phyloP scores from a whole-genome alignment of 2,888 invertebrate species.

The Orchesella flavescens region DNA sequence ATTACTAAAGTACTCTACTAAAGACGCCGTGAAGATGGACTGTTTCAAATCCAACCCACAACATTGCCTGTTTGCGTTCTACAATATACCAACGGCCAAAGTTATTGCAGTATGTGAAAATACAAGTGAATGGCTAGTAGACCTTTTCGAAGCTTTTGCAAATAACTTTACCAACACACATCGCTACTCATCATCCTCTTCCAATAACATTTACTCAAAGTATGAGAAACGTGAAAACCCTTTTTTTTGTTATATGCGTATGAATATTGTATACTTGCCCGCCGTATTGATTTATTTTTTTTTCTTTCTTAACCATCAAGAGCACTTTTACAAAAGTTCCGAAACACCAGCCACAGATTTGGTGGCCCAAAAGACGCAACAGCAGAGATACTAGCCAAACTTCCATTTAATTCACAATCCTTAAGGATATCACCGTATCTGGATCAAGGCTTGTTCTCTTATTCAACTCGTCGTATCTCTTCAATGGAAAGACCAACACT shows the following conservation, averaged over 20 bases:
- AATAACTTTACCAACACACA: conserved; percentile 92
- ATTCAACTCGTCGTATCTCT: conserved; percentile 96
- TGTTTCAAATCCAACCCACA: conserved; percentile 89
- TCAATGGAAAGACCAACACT: conserved; percentile 96
- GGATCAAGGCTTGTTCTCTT: conserved; percentile 91
- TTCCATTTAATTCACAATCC: conserved; percentile 92
- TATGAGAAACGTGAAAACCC: conserved; percentile 65
- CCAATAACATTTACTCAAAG: conserved; percentile 89
- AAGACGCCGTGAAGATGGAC: conserved; percentile 89
- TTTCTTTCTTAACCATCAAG: no score
- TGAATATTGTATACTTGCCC: no score
- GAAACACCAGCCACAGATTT: conserved; percentile 90
- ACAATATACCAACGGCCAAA: conserved; percentile 87
- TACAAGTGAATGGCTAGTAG: conserved; percentile 87
- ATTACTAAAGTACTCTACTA: conserved; percentile 92
- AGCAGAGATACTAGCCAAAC: conserved; percentile 88
- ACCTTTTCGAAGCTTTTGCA: conserved; percentile 91
- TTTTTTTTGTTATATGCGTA: no score
- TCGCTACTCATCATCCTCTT: conserved; percentile 91
- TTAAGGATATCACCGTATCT: conserved; percentile 94
- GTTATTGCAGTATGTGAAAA: conserved; percentile 92
- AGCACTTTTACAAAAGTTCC: conserved; percentile 80
- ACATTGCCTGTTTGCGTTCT: conserved; percentile 92
- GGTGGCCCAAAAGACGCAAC: conserved; percentile 94
- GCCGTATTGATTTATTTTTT: no score